Evolutionary conservation across 2,113 vertebrate species (phyloP).

Genomic region (Saimiri boliviensis): DNA sequence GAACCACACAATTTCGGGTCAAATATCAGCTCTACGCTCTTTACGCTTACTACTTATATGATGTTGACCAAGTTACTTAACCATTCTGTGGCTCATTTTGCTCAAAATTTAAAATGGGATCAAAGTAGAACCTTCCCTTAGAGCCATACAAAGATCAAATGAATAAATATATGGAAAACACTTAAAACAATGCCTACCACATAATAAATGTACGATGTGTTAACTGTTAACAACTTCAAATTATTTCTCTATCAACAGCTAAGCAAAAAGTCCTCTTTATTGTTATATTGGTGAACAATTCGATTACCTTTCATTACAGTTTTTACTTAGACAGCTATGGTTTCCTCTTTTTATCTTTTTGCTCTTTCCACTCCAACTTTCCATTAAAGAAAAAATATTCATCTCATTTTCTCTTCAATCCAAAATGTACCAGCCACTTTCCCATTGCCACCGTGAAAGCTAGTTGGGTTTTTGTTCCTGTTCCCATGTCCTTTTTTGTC

Average conservation of each 20-base stretch:
- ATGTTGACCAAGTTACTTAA: background rate
- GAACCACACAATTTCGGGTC: background rate
- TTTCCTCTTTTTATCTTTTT: background rate
- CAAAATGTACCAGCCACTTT: background rate
- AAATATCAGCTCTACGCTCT: background rate
- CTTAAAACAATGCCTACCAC: background rate
- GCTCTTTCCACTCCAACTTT: background rate
- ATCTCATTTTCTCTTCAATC: background rate
- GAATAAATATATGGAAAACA: background rate
- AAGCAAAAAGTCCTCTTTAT: background rate
- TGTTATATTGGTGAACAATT: background rate
- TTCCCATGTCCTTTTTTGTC: background rate
- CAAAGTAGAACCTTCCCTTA: background rate
- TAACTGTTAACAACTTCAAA: background rate
- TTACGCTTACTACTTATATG: background rate
- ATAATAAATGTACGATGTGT: background rate
- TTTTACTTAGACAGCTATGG: background rate
- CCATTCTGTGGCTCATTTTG: background rate
- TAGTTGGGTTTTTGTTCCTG: background rate
- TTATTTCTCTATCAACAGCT: background rate
- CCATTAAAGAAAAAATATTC: slow-evolving; percentile 6
- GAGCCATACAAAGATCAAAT: background rate
- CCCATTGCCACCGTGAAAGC: background rate
- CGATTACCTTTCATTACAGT: background rate
- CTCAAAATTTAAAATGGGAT: background rate